phyloP scores from a whole-genome alignment of 2,797 vertebrate species.

The Lepus oiostolus region DNA sequence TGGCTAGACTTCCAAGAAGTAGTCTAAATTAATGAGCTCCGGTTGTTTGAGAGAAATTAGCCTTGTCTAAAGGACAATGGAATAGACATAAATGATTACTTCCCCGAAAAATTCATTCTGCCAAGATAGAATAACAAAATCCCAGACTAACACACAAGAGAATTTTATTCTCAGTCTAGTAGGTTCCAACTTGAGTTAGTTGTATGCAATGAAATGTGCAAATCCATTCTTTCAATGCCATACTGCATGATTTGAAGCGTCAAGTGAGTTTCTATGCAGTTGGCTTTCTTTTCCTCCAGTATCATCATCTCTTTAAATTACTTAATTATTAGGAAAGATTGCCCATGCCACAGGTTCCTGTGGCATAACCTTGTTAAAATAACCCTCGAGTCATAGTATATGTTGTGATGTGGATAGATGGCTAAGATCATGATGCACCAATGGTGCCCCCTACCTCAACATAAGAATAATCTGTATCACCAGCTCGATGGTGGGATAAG shows the following conservation, averaged over 20 bases:
- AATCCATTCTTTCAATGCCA: neutral
- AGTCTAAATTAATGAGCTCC: constrained; percentile 67
- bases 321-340: constrained; percentile 22
- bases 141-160: neutral
- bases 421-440: neutral
- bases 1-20: constrained; percentile 41
- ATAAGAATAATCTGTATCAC: neutral
- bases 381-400: neutral
- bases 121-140: constrained; percentile 48
- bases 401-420: neutral
- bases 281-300: neutral
- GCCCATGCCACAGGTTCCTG: neutral
- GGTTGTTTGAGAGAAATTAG: constrained; percentile 66
- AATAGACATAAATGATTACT: constrained; percentile 58
- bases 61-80: constrained; percentile 54
- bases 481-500: neutral
- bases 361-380: neutral
- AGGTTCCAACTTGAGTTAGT: neutral
- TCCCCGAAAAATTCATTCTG: constrained; percentile 53
- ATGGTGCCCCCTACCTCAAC: neutral
- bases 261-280: neutral
- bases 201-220: neutral
- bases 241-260: neutral
- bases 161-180: constrained; percentile 36
- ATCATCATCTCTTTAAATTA: neutral